These are phyloP conservation scores for Temnothorax curvispinosus DNA, from an alignment of 1,140 invertebrate species.

Conservation along the genomic window DNA sequence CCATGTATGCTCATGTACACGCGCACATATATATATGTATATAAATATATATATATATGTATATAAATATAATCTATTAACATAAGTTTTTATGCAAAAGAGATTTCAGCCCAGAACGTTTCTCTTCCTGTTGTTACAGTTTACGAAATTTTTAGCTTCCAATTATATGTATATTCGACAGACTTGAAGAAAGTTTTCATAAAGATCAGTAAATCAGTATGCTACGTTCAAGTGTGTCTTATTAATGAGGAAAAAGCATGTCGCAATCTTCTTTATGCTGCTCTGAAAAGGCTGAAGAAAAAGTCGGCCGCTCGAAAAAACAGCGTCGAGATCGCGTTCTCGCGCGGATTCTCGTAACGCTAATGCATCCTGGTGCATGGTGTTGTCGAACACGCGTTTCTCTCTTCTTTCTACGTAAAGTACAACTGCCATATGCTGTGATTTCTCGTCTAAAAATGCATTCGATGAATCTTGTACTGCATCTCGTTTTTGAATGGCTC, in stretches of 20 bases:
- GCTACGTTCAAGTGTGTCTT: not conserved
- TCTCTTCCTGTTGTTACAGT: not conserved
- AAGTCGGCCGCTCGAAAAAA: conserved; percentile 19
- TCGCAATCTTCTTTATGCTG: conserved; percentile 8
- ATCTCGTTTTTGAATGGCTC: not conserved
- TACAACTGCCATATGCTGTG: not conserved
- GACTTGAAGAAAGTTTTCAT: conserved; percentile 9
- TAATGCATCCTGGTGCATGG: not conserved
- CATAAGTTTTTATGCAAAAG: not conserved
- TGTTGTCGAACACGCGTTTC: not conserved
- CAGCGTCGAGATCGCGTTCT: not conserved
- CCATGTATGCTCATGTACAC: too few relatives aligned
- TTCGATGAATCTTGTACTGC: not conserved
- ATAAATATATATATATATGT: not conserved
- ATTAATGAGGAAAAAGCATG: conserved; percentile 29
- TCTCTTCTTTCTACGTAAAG: conserved; percentile 8
- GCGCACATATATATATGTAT: too few relatives aligned
- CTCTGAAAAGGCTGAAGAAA: conserved; percentile 18
- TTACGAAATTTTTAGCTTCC: not conserved
- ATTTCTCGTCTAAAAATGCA: conserved; percentile 11
- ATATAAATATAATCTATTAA: not conserved
- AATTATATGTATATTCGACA: not conserved
- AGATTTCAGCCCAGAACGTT: not conserved
- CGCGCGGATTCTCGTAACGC: not conserved
- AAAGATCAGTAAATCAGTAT: not conserved